Percentiles rank a stretch among this genome's conserved stretches.
Evolutionary conservation across 2,888 invertebrate species (phyloP).

Genomic region (Drosophila trichaetosa): DNA sequence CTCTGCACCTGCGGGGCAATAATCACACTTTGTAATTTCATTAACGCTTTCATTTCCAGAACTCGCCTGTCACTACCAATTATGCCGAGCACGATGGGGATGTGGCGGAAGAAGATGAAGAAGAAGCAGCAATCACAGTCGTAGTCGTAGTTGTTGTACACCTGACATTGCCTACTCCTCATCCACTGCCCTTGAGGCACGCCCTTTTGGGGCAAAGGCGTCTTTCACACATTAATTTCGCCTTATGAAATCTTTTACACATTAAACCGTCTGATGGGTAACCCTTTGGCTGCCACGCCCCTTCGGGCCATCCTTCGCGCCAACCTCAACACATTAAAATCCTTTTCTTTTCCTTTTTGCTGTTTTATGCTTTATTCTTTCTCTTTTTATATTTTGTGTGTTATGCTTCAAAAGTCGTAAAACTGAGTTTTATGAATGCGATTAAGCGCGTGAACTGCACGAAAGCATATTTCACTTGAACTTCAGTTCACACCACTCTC

Average conservation of each 20-base stretch:
- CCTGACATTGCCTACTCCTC: conserved; percentile 17
- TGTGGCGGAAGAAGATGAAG: not conserved
- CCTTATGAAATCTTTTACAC: conserved; percentile 68
- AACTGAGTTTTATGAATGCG: conserved; percentile 79
- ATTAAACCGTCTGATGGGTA: conserved; percentile 57
- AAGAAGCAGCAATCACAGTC: not conserved
- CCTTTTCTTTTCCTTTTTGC: conserved; percentile 24
- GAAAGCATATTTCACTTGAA: conserved; percentile 69
- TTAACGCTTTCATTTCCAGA: conserved; percentile 53
- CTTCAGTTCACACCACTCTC: conserved; percentile 12
- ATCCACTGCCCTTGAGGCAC: conserved; percentile 14
- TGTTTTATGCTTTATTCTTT: not conserved
- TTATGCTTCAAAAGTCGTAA: conserved; percentile 73
- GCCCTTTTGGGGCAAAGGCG: conserved; percentile 15
- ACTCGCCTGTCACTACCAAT: conserved; percentile 47
- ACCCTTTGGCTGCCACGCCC: conserved; percentile 44
- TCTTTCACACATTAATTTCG: conserved; percentile 60
- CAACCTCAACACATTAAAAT: conserved; percentile 65
- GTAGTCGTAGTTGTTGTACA: not conserved
- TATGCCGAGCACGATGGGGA: conserved; percentile 16
- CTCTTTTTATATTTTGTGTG: conserved; percentile 23
- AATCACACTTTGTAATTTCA: conserved; percentile 70
- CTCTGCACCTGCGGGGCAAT: conserved; percentile 40
- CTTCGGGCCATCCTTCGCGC: not conserved
- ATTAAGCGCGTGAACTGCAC: conserved; percentile 77